Base-by-base conservation (phyloP, 2,888 invertebrate species). In the Hedychridium roseum region DNA sequence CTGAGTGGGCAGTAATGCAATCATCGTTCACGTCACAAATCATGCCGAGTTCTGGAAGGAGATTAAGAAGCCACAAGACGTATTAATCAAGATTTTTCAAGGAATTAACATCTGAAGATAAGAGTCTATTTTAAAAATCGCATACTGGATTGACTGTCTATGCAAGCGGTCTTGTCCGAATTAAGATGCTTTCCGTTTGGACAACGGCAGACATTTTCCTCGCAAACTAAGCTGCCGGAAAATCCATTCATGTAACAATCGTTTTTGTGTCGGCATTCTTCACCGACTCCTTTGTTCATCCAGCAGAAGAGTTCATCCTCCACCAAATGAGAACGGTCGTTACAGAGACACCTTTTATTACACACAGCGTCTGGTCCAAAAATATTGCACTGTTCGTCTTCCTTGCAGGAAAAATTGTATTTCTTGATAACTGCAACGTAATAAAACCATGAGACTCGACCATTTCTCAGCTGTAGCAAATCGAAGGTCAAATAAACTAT, bases 311-410 rank as follows among this genome's bases (percentile, higher is more conserved):
- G 41, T 41, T 71, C 43, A 1, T 53, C 44, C 16, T 61, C 44
- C 5, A 64, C 43, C 20, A 60, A 71, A 23, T 67, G 73, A 2
- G 74, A 68, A 4, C 51, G 45, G 2, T 61, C 53, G 15, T 64
- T 61, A 46, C 77, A 77, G 2, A 51, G 5, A 32, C 76, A 77
- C 4, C 11, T 35, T 1, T 59, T 44, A 0, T 43, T 16, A 1
- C 73, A 75, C 1, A 47, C 1, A 1, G 67, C 61, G 38, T 69
- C 64, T 5, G 74, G 72, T 1, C 74, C 74, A 28, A 75, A 73
- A 14, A 68, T 47, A 18, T 61, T 63, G 43, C 74, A 77, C 18
- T 68, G 59, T 14, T 67, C 66, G 32, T 68, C 38, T 3, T 17
- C 23, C 0, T 18, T 9, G 31, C 76, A 76, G 5, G 56, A 59